Conservation (phyloP, 2,113 vertebrate species). For the Cyprinus carpio region DNA sequence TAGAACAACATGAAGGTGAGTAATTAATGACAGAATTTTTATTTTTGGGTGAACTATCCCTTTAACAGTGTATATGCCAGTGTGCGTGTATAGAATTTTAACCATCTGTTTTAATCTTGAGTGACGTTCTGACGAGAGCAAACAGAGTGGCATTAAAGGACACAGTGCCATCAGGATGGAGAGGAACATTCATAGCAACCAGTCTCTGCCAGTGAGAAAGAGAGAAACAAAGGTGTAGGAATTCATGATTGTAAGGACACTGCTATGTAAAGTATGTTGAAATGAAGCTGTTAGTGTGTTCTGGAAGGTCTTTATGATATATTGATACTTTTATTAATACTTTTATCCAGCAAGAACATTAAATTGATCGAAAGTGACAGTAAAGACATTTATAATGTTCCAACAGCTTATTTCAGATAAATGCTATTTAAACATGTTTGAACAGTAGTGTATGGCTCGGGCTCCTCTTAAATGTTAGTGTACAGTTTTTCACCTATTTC, state of each 20-base stretch:
- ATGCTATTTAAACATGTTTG: not conserved
- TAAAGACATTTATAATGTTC: not conserved
- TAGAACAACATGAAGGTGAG: too few relatives aligned
- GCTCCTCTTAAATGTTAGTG: not conserved
- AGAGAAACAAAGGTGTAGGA: constrained; percentile 15
- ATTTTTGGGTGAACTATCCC: too few relatives aligned
- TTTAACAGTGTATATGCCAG: too few relatives aligned
- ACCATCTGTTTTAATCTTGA: constrained; percentile 93
- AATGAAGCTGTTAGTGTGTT: not conserved
- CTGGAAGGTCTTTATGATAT: not conserved
- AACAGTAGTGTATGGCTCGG: not conserved
- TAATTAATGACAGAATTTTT: too few relatives aligned
- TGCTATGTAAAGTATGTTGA: not conserved
- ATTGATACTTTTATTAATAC: not conserved
- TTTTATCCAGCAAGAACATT: not conserved
- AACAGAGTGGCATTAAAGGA: constrained; percentile 92
- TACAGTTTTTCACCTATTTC: not conserved
- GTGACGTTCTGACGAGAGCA: constrained; percentile 86
- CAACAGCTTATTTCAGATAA: not conserved
- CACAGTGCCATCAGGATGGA: constrained; percentile 87
- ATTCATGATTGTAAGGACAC: not conserved
- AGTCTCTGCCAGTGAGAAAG: constrained; percentile 76
- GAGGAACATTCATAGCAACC: constrained; percentile 92
- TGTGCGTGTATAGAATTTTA: not conserved
- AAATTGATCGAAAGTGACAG: not conserved